A percentile compares a stretch with the other conserved stretches of the same genome.
Evolutionary conservation across 2,797 vertebrate genomes (phyloP).

Genomic region (Poecilia velifera): DNA sequence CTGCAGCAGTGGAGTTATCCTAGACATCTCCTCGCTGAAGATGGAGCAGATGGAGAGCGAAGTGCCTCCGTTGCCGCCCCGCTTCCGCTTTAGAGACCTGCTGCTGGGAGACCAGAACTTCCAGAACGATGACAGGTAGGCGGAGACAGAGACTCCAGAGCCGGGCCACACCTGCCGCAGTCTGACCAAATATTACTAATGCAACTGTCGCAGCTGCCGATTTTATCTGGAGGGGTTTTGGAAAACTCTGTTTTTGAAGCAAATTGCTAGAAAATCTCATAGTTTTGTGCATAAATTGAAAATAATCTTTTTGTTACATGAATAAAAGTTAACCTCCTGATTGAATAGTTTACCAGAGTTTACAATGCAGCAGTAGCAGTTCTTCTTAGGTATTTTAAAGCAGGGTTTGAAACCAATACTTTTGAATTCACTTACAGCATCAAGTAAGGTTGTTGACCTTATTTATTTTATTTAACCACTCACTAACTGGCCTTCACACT

Average conservation of each 20-base stretch:
- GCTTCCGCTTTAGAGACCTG: constrained; percentile 92
- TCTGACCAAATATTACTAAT: background rate
- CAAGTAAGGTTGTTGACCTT: constrained; percentile 2
- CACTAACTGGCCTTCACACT: constrained; percentile 7
- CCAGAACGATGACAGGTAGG: constrained; percentile 92
- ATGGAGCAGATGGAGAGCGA: constrained; percentile 83
- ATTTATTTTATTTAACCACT: background rate
- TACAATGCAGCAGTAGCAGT: background rate
- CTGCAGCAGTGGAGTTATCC: constrained; percentile 80
- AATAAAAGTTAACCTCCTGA: background rate
- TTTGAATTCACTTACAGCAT: background rate
- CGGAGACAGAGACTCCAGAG: background rate
- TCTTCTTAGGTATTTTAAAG: background rate
- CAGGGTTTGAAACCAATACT: background rate
- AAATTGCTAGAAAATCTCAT: background rate
- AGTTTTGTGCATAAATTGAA: background rate
- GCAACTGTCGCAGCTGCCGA: background rate
- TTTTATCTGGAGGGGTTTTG: background rate
- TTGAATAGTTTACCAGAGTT: background rate
- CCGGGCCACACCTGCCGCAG: background rate
- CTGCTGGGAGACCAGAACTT: constrained; percentile 91
- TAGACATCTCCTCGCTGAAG: constrained; percentile 84
- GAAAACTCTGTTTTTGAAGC: background rate
- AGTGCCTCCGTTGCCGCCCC: constrained; percentile 89
- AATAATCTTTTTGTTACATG: background rate